These are phyloP conservation scores for Trematocara zebra DNA, from an alignment of 2,113 vertebrate genomes.

Conservation along the genomic window DNA sequence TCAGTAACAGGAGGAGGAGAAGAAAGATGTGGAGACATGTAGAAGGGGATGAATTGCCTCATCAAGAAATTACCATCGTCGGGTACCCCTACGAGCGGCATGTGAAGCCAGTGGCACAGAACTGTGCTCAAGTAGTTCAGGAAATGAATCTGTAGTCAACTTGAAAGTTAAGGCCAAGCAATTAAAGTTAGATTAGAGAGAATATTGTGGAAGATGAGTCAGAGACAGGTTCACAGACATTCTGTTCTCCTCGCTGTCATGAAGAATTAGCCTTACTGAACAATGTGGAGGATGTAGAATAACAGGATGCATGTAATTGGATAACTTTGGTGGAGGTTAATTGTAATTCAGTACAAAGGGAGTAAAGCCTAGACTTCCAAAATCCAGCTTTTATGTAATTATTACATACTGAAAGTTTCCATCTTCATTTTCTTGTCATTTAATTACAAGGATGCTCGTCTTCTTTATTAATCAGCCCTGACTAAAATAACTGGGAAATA, in stretches of 20 bases:
- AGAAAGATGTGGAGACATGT: background rate
- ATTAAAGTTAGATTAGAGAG: conserved; percentile 38
- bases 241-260: background rate
- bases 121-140: background rate
- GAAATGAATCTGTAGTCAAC: conserved; percentile 21
- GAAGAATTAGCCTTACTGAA: background rate
- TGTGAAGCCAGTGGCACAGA: background rate
- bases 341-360: background rate
- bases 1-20: background rate
- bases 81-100: background rate
- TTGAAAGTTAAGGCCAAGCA: conserved; percentile 23
- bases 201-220: background rate
- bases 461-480: background rate
- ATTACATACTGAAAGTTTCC: background rate
- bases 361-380: conserved; percentile 4
- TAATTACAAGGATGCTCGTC: background rate
- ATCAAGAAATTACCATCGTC: background rate
- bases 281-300: background rate
- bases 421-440: background rate
- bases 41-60: background rate
- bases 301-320: conserved; percentile 1
- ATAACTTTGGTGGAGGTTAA: background rate
- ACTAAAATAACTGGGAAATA: background rate
- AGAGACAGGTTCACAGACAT: background rate
- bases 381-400: background rate